Conservation (phyloP, 2,113 vertebrate species). For the Odocoileus hemionus region DNA sequence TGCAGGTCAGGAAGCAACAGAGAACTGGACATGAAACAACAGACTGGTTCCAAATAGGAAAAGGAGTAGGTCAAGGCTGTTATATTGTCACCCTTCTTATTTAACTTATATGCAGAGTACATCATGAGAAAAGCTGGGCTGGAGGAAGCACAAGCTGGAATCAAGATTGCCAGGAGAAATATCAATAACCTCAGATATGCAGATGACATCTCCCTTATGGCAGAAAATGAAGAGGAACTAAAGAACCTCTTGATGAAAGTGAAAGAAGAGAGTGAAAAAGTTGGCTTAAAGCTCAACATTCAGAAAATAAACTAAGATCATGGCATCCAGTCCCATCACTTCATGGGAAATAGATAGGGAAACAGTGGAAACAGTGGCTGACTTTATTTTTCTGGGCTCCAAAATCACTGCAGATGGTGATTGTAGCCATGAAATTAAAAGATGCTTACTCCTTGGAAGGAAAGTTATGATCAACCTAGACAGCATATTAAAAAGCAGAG, state of each 20-base stretch:
- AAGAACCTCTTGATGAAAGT: background rate
- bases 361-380: accelerated
- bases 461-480: background rate
- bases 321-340: background rate
- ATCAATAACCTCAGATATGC: background rate
- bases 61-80: no score
- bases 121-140: background rate
- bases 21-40: background rate
- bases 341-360: background rate
- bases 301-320: background rate
- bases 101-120: background rate
- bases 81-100: background rate
- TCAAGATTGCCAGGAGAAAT: background rate
- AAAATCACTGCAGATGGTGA: background rate
- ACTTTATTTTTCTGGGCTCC: background rate
- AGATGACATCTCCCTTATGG: background rate
- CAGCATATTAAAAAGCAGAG: background rate
- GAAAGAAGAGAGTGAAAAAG: background rate
- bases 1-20: background rate
- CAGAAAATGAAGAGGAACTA: background rate
- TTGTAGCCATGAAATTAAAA: background rate
- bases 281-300: background rate
- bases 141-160: background rate
- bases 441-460: background rate
- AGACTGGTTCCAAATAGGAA: background rate